Conservation (phyloP, 2,113 vertebrate genomes). For the Lampris incognitus region DNA sequence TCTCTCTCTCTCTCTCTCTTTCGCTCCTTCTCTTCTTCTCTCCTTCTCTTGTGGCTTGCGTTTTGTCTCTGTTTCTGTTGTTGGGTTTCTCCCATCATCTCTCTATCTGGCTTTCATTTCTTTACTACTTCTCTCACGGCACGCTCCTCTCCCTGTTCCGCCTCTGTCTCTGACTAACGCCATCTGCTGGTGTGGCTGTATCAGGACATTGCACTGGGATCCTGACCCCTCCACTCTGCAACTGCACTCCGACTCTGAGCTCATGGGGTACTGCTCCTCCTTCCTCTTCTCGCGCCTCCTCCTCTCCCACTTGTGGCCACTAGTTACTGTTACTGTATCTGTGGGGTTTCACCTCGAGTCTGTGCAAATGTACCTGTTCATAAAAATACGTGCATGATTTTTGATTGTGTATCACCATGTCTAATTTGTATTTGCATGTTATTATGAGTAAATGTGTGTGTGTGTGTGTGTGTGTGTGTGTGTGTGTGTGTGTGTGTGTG, state of each 20-base stretch:
- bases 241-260: conserved; percentile 99
- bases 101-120: conserved; percentile 10
- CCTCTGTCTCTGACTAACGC: conserved; percentile 88
- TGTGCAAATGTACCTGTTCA: too few relatives aligned
- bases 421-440: too few relatives aligned
- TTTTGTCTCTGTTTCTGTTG: conserved; percentile 10
- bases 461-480: conserved; percentile 49
- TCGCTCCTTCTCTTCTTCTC: conserved; percentile 45
- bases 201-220: conserved; percentile 99
- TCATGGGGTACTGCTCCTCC: conserved; percentile 95
- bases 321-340: not conserved
- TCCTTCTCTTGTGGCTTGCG: conserved; percentile 8
- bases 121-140: not conserved
- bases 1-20: conserved; percentile 35
- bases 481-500: conserved; percentile 36
- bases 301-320: conserved; percentile 56
- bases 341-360: conserved; percentile 53
- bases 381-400: too few relatives aligned
- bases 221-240: conserved; percentile 99
- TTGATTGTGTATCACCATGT: too few relatives aligned
- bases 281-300: conserved; percentile 65
- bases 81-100: conserved; percentile 33
- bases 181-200: conserved; percentile 90
- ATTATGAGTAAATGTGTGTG: conserved; percentile 45
- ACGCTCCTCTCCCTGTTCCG: conserved; percentile 45